A percentile compares a stretch with the other conserved stretches of the same genome.
These are phyloP conservation scores for Idaea aversata DNA, from an alignment of 2,888 invertebrate genomes.

Conservation along the genomic window DNA sequence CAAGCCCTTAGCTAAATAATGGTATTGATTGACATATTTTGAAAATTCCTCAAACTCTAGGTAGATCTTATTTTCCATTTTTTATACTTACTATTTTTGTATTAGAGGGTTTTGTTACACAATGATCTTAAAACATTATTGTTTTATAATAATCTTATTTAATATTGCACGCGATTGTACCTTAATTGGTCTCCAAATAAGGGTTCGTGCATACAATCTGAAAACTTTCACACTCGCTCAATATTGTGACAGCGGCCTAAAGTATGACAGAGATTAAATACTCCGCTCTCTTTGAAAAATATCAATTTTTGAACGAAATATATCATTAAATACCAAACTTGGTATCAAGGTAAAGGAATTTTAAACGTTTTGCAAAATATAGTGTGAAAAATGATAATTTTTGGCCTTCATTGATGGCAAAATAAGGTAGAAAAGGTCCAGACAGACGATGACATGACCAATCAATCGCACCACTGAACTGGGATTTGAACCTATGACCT, in stretches of 20 bases:
- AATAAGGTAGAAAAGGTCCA: neutral
- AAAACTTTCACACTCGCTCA: slow-evolving; percentile 27
- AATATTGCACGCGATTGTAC: slow-evolving; percentile 22
- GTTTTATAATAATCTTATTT: slow-evolving; percentile 3
- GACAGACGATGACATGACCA: neutral
- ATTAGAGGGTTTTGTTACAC: too few species aligned
- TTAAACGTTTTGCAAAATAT: neutral
- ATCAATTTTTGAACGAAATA: neutral
- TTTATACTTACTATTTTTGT: too few species aligned
- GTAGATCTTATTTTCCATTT: too few species aligned
- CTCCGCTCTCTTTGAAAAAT: slow-evolving; percentile 6
- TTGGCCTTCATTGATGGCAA: neutral
- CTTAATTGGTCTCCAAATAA: slow-evolving; percentile 23
- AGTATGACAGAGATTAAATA: slow-evolving; percentile 17
- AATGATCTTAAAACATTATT: neutral
- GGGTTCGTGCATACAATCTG: slow-evolving; percentile 21
- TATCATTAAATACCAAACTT: neutral
- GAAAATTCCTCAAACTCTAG: too few species aligned
- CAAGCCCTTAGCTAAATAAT: too few species aligned
- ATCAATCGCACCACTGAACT: too few species aligned
- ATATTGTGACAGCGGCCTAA: slow-evolving; percentile 26
- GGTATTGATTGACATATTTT: too few species aligned
- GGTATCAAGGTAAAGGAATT: neutral
- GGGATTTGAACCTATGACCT: too few species aligned
- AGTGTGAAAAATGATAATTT: neutral